A percentile compares a stretch with the other conserved stretches of the same genome.
phyloP scores from a whole-genome alignment of 1,140 invertebrate species.

The Dreissena polymorpha region DNA sequence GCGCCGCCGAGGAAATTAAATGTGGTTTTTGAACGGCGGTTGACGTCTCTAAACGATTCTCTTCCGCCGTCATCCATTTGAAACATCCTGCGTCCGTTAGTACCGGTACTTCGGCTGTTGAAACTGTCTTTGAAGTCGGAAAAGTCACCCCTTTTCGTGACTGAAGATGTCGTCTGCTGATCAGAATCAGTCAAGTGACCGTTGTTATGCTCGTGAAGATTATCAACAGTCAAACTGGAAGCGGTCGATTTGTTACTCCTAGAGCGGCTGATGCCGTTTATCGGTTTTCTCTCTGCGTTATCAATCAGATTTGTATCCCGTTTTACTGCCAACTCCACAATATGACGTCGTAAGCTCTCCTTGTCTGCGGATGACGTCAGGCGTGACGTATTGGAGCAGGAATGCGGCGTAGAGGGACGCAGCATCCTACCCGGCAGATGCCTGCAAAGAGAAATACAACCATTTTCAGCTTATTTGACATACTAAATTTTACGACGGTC shows the following conservation, averaged over 20 bases:
- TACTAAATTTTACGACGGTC: neutral
- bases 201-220: neutral
- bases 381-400: conserved; percentile 4
- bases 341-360: conserved; percentile 44
- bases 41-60: neutral
- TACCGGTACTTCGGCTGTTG: neutral
- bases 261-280: no score
- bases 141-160: neutral
- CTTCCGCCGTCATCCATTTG: neutral
- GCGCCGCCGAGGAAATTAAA: neutral
- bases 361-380: conserved; percentile 26
- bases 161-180: neutral
- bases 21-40: conserved; percentile 28
- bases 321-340: conserved; percentile 43
- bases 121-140: neutral
- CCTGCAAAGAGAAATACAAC: conserved; percentile 27
- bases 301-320: neutral
- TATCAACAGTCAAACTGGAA: neutral
- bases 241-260: conserved; percentile 1
- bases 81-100: conserved; percentile 21
- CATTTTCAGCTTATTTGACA: neutral
- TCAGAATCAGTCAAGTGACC: neutral
- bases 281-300: no score
- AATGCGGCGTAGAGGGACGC: conserved; percentile 18
- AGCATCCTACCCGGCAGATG: conserved; percentile 30